Percentiles rank a stretch among this genome's conserved stretches.
Conservation (phyloP, 2,113 vertebrate species). For the Octodon degus region DNA sequence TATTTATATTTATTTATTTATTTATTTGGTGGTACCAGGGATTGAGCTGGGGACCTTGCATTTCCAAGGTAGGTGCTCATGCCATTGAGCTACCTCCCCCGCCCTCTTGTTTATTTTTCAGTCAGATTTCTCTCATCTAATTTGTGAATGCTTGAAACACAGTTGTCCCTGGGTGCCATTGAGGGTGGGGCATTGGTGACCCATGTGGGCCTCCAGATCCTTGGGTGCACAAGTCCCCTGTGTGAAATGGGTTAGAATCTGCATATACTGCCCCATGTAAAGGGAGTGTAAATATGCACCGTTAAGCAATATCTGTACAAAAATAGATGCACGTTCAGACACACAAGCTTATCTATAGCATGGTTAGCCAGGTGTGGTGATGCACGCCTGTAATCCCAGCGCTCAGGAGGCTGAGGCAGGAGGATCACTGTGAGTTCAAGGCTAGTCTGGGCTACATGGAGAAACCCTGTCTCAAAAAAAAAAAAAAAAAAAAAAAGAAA, state of each 20-base stretch:
- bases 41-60: too few species aligned
- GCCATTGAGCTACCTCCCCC: too few species aligned
- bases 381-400: not conserved
- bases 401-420: not conserved
- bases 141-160: not conserved
- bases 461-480: not conserved
- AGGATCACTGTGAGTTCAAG: too few species aligned
- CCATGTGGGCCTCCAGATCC: not conserved
- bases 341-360: not conserved
- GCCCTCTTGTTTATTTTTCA: not conserved
- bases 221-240: not conserved
- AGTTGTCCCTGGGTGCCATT: not conserved
- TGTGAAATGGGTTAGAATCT: not conserved
- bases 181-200: too few species aligned
- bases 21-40: too few species aligned
- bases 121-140: not conserved
- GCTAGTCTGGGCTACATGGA: not conserved
- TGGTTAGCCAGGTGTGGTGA: not conserved
- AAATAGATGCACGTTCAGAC: not conserved
- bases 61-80: too few species aligned
- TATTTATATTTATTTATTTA: not conserved
- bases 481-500: not conserved
- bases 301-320: not conserved
- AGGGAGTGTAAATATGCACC: not conserved
- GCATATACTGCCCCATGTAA: too few species aligned